Percentiles rank a stretch among this genome's conserved stretches.
These are phyloP conservation scores for Scarus forsteni DNA, from an alignment of 2,797 vertebrate species.

Conservation along the genomic window DNA sequence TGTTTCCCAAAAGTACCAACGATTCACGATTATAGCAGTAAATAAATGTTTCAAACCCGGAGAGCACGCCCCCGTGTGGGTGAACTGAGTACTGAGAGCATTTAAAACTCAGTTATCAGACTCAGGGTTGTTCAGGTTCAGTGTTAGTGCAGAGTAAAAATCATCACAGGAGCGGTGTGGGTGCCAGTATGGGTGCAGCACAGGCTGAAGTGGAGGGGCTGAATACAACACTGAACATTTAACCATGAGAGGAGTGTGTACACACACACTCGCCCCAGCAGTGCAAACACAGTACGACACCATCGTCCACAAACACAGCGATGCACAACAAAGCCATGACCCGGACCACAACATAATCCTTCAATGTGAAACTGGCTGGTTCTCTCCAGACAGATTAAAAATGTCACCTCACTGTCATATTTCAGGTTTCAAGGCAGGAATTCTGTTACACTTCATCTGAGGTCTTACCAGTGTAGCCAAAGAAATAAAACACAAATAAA, in stretches of 20 bases:
- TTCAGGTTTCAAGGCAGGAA: neutral
- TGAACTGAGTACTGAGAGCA: constrained; percentile 1
- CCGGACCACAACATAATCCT: neutral
- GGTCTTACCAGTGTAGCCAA: constrained; percentile 16
- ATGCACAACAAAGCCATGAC: constrained; percentile 36
- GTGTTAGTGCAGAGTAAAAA: constrained; percentile 11
- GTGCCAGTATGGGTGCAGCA: neutral
- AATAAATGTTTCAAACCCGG: neutral
- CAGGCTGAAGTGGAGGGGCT: constrained; percentile 20
- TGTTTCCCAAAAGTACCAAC: no score
- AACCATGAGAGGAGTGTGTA: constrained; percentile 35
- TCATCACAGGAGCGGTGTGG: neutral
- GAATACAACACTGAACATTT: constrained; percentile 49
- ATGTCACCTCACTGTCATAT: neutral
- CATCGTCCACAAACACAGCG: constrained; percentile 51
- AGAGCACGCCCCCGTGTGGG: neutral
- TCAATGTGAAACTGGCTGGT: constrained; percentile 16
- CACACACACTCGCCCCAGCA: neutral
- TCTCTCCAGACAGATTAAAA: neutral
- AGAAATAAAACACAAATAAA: constrained; percentile 35
- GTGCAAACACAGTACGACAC: constrained; percentile 64
- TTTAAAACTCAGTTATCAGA: constrained; percentile 15
- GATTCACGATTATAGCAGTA: no score
- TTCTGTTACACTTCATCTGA: neutral
- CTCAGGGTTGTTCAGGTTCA: neutral